phyloP scores from a whole-genome alignment of 2,797 vertebrate genomes.

The Poliocrania exsul region DNA sequence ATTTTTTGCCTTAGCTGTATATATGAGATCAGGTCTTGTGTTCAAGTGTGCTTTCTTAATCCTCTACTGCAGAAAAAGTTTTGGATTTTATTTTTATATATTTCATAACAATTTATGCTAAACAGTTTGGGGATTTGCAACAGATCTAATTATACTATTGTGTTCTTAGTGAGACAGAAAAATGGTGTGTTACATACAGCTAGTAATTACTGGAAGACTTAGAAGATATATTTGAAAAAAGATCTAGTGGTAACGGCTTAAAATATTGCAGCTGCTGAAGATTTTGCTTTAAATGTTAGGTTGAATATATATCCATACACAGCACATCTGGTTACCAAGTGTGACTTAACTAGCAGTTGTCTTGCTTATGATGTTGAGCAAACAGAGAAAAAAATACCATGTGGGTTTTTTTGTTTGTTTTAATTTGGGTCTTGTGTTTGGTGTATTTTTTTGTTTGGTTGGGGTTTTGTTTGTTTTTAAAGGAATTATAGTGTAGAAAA shows the following conservation, averaged over 20 bases:
- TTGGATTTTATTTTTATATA: neutral
- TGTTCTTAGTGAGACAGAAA: slow-evolving; percentile 56
- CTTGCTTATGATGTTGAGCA: neutral
- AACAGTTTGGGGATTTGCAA: slow-evolving; percentile 13
- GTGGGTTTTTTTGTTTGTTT: neutral
- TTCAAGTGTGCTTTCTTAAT: neutral
- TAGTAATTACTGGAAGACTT: slow-evolving; percentile 59
- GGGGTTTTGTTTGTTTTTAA: neutral
- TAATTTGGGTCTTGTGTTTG: no score
- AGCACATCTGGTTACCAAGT: neutral
- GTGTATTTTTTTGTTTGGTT: no score
- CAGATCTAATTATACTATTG: slow-evolving; percentile 30
- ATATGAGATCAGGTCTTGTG: neutral
- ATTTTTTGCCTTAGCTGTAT: neutral
- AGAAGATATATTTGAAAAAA: slow-evolving; percentile 34
- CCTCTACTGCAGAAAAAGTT: neutral
- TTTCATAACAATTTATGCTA: neutral
- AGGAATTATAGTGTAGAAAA: neutral
- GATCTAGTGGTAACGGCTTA: neutral
- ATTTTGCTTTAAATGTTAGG: slow-evolving; percentile 46
- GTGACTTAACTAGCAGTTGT: neutral
- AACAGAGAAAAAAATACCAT: neutral
- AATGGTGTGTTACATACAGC: slow-evolving; percentile 38
- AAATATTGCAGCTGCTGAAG: slow-evolving; percentile 22
- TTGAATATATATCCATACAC: neutral